Evolutionary conservation across 2,797 vertebrate species (phyloP).

Genomic region (Hoplostethus mediterraneus): DNA sequence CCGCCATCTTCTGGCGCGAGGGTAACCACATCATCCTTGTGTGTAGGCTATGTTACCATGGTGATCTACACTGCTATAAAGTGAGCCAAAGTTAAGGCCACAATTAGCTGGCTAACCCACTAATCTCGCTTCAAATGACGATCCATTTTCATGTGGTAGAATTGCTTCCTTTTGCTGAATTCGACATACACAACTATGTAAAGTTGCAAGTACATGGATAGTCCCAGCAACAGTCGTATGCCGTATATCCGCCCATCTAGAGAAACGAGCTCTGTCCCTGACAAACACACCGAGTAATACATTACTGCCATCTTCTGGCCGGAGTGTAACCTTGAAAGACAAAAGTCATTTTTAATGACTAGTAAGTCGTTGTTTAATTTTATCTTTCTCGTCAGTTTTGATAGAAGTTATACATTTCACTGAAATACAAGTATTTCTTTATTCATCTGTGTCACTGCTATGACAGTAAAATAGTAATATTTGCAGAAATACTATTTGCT

Average conservation of each 20-base stretch:
- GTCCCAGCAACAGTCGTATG: too few relatives aligned
- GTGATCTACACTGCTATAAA: too few relatives aligned
- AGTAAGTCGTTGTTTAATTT: conserved; percentile 3
- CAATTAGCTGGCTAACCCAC: too few relatives aligned
- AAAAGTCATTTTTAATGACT: neutral
- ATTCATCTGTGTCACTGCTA: conserved; percentile 40
- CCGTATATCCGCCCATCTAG: too few relatives aligned
- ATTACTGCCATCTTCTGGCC: conserved; percentile 12
- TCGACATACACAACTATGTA: too few relatives aligned
- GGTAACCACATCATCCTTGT: neutral
- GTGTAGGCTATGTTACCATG: too few relatives aligned
- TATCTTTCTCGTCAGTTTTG: conserved; percentile 16
- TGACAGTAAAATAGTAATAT: conserved; percentile 62
- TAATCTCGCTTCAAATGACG: too few relatives aligned
- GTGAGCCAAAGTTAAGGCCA: too few relatives aligned
- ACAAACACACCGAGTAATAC: neutral
- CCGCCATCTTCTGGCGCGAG: conserved; percentile 5
- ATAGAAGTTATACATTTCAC: conserved; percentile 35
- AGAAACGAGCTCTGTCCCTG: too few relatives aligned
- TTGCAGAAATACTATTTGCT: conserved; percentile 58
- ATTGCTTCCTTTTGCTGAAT: too few relatives aligned
- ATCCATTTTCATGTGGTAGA: too few relatives aligned
- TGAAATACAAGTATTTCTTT: conserved; percentile 38
- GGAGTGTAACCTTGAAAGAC: neutral
- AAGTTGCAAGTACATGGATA: too few relatives aligned